A percentile compares a stretch with the other conserved stretches of the same genome.
phyloP scores from a whole-genome alignment of 2,888 invertebrate species.

The Lochmaea crataegi region DNA sequence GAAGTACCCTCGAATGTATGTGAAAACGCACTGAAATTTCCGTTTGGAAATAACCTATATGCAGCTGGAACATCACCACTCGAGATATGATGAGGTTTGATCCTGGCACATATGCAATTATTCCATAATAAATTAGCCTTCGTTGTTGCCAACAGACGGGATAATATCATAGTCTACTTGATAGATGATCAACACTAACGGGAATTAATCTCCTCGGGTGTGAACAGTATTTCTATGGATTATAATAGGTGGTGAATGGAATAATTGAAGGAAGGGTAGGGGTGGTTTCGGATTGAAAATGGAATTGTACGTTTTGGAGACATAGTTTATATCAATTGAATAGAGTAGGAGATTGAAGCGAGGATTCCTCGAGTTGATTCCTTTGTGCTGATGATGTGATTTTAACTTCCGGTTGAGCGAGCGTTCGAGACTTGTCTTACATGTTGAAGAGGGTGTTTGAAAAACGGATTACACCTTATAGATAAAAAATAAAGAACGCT shows the following conservation, averaged over 20 bases:
- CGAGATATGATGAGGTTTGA: constrained; percentile 45
- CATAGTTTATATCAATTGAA: constrained; percentile 28
- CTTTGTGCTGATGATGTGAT: constrained; percentile 34
- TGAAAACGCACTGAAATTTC: constrained; percentile 24
- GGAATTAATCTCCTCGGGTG: constrained; percentile 41
- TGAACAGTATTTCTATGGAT: constrained; percentile 42
- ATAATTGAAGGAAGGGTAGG: constrained; percentile 35
- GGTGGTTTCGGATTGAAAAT: constrained; percentile 27
- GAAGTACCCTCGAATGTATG: constrained; percentile 30
- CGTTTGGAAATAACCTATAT: constrained; percentile 31
- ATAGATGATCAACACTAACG: constrained; percentile 46
- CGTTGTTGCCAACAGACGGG: constrained; percentile 47
- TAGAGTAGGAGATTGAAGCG: not conserved
- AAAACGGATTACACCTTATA: constrained; percentile 10
- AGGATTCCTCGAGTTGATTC: constrained; percentile 21
- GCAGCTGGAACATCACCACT: constrained; percentile 35
- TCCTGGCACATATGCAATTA: constrained; percentile 52
- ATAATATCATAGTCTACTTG: constrained; percentile 45
- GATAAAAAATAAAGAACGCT: constrained; percentile 8
- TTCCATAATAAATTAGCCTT: constrained; percentile 50
- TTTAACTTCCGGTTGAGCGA: constrained; percentile 31
- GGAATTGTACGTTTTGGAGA: constrained; percentile 29
- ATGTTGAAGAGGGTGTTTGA: constrained; percentile 21
- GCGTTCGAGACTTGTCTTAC: constrained; percentile 16
- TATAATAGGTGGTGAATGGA: constrained; percentile 43